Evolutionary conservation across 2,797 vertebrate genomes (phyloP).

Genomic region (Lagodon rhomboides): DNA sequence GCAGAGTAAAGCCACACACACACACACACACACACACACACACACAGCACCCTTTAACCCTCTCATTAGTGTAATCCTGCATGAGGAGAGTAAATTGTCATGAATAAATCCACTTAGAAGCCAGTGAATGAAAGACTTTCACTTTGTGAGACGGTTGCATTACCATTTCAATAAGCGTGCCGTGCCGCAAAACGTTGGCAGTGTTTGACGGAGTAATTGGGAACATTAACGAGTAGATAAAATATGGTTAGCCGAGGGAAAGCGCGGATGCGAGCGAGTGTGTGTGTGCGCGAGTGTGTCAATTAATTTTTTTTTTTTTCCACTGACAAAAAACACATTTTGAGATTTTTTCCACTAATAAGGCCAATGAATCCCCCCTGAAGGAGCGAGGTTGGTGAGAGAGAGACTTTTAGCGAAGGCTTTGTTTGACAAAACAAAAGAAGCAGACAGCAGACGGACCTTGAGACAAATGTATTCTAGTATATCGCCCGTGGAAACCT

Average conservation of each 20-base stretch:
- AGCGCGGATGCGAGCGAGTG: slow-evolving; percentile 22
- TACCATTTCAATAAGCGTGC: slow-evolving; percentile 84
- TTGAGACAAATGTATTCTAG: slow-evolving; percentile 73
- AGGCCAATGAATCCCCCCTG: slow-evolving; percentile 45
- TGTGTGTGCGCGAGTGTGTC: slow-evolving; percentile 43
- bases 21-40: slow-evolving; percentile 45
- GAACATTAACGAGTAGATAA: slow-evolving; percentile 82
- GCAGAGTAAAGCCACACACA: slow-evolving; percentile 57
- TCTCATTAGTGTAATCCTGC: slow-evolving; percentile 86
- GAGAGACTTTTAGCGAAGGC: slow-evolving; percentile 28
- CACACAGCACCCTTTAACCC: slow-evolving; percentile 77
- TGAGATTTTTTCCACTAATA: slow-evolving; percentile 58
- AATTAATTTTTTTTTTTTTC: slow-evolving; percentile 50
- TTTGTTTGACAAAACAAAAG: slow-evolving; percentile 79
- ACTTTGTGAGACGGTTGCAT: slow-evolving; percentile 80
- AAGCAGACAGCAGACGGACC: slow-evolving; percentile 68
- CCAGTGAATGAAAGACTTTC: slow-evolving; percentile 81
- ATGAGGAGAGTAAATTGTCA: slow-evolving; percentile 82
- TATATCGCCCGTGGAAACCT: slow-evolving; percentile 56
- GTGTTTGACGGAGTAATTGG: slow-evolving; percentile 84
- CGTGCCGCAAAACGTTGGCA: slow-evolving; percentile 69
- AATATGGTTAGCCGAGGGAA: slow-evolving; percentile 71
- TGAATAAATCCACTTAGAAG: slow-evolving; percentile 86
- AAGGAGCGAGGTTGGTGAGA: slow-evolving; percentile 46
- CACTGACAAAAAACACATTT: slow-evolving; percentile 36